A percentile compares a stretch with the other conserved stretches of the same genome.
These are phyloP conservation scores for Caenorhabditis japonica DNA, from an alignment of 2,888 invertebrate genomes.

Conservation along the genomic window DNA sequence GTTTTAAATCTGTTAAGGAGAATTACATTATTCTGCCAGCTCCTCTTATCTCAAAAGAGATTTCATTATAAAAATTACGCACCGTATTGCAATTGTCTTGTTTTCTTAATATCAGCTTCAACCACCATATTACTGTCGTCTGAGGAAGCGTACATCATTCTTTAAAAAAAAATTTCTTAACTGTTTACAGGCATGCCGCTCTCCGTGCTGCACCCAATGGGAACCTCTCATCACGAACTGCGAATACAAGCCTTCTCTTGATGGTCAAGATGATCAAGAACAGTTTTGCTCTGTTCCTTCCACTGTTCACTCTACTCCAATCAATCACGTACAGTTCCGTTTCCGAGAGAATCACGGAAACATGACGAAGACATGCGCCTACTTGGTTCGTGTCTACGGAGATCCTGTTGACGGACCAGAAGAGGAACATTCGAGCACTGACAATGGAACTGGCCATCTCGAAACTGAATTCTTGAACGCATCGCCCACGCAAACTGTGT, in stretches of 20 bases:
- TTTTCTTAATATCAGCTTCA: too few relatives aligned
- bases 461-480: not conserved
- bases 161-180: not conserved
- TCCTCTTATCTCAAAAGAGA: too few relatives aligned
- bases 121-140: too few relatives aligned
- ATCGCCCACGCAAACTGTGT: too few relatives aligned
- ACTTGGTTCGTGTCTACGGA: constrained; percentile 48
- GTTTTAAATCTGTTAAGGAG: too few relatives aligned
- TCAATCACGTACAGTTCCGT: constrained; percentile 42
- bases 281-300: constrained; percentile 27
- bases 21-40: too few relatives aligned
- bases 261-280: constrained; percentile 31
- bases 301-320: not conserved
- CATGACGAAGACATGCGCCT: constrained; percentile 50
- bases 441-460: not conserved
- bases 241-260: constrained; percentile 11
- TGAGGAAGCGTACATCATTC: too few relatives aligned
- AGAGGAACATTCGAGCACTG: too few relatives aligned
- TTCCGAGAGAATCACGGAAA: constrained; percentile 51
- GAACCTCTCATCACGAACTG: constrained; percentile 25
- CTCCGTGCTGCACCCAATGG: constrained; percentile 21
- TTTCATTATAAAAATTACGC: too few relatives aligned
- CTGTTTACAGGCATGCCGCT: constrained; percentile 18
- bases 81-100: too few relatives aligned
- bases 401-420: constrained; percentile 8